Conservation (phyloP, 1,140 invertebrate species). For the Marisa cornuarietis region DNA sequence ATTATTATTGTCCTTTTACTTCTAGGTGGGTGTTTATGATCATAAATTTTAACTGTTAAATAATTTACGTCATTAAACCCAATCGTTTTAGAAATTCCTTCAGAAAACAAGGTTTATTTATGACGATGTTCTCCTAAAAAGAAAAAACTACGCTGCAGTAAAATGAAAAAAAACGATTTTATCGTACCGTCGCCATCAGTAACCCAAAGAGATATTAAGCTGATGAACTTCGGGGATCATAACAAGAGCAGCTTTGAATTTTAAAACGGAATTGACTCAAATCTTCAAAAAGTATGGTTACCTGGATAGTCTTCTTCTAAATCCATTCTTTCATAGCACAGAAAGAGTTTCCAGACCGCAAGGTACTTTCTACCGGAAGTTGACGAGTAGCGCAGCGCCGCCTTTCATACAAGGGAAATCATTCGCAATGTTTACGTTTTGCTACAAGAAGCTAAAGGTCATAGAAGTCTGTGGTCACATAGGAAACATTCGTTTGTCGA, state of each 20-base stretch:
- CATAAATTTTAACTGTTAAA: background rate
- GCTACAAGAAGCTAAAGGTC: too few relatives aligned
- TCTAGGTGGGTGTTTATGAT: too few relatives aligned
- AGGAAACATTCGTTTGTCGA: too few relatives aligned
- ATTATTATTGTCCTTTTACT: background rate
- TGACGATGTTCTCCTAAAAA: too few relatives aligned
- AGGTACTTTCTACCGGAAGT: constrained; percentile 7
- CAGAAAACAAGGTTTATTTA: too few relatives aligned
- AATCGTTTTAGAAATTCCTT: too few relatives aligned
- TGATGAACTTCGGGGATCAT: too few relatives aligned
- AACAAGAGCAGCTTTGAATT: background rate
- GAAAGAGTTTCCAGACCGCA: background rate
- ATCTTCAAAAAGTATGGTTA: background rate
- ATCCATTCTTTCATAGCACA: background rate
- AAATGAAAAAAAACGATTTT: background rate
- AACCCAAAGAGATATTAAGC: background rate
- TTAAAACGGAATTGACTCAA: background rate
- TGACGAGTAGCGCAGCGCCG: constrained; percentile 1
- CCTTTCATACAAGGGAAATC: background rate
- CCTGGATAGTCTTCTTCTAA: constrained; percentile 17
- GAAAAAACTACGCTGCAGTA: too few relatives aligned
- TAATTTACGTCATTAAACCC: background rate
- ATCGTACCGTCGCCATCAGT: background rate
- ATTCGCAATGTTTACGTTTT: background rate
- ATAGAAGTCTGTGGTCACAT: too few relatives aligned